These are phyloP conservation scores for Petrocephalus zakoni DNA, from an alignment of 2,113 vertebrate genomes.

Conservation along the genomic window DNA sequence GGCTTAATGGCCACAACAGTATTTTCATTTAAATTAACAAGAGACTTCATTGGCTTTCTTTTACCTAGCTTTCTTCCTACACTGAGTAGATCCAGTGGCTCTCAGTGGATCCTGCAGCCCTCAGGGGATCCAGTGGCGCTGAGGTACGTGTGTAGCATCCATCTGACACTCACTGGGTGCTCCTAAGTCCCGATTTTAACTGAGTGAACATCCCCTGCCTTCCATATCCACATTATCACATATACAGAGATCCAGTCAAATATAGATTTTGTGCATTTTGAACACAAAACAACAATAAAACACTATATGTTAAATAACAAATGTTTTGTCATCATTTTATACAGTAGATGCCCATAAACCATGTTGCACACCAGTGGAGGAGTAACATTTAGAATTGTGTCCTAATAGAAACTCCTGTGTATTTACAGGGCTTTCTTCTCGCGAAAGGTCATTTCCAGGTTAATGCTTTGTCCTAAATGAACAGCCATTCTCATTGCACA, in stretches of 20 bases:
- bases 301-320: background rate
- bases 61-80: background rate
- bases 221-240: background rate
- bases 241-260: background rate
- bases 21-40: background rate
- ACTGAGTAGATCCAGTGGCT: background rate
- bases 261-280: background rate
- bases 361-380: background rate
- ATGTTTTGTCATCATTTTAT: background rate
- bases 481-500: constrained; percentile 41
- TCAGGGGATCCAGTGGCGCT: background rate
- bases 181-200: background rate
- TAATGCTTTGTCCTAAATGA: constrained; percentile 57
- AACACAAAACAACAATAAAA: background rate
- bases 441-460: constrained; percentile 46
- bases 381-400: background rate
- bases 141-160: background rate
- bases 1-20: background rate
- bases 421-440: constrained; percentile 13
- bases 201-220: background rate
- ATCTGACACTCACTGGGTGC: background rate
- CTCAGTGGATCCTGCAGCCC: background rate
- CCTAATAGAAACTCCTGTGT: background rate
- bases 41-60: background rate
- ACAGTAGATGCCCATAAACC: background rate